These are phyloP conservation scores for Itoplectis maculator DNA, from an alignment of 2,888 invertebrate genomes.

Conservation along the genomic window DNA sequence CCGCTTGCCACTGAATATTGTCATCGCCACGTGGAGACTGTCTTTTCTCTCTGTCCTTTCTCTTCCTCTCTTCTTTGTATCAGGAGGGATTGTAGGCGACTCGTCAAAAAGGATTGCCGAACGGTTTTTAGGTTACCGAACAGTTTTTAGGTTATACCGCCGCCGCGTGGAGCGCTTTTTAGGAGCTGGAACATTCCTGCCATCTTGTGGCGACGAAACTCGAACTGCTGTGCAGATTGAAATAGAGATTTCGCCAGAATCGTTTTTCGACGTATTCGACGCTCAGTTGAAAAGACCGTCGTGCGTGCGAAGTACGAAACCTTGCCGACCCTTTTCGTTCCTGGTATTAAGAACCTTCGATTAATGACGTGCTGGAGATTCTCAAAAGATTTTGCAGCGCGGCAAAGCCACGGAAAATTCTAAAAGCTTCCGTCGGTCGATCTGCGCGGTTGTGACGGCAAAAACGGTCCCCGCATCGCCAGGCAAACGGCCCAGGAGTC, in stretches of 20 bases:
- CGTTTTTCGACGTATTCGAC: not conserved
- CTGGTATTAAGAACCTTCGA: not conserved
- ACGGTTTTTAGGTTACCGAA: constrained; percentile 48
- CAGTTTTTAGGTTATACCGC: constrained; percentile 25
- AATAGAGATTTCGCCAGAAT: constrained; percentile 42
- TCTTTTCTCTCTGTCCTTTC: too few relatives aligned
- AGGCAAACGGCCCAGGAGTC: not conserved
- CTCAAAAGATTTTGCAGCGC: not conserved
- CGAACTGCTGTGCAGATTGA: constrained; percentile 47
- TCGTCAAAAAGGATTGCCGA: constrained; percentile 57
- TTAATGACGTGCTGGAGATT: not conserved
- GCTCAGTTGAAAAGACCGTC: not conserved
- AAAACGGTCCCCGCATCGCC: not conserved
- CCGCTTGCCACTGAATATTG: constrained; percentile 45
- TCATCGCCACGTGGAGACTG: constrained; percentile 11
- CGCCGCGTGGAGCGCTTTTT: too few relatives aligned
- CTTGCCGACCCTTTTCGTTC: not conserved
- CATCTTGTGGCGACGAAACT: not conserved
- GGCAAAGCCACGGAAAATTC: not conserved
- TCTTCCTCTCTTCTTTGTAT: not conserved
- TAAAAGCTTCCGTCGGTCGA: not conserved
- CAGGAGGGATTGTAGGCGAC: constrained; percentile 22
- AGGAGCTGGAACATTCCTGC: not conserved
- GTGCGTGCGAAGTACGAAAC: too few relatives aligned
- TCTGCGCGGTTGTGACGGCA: not conserved